Evolutionary conservation across 2,888 invertebrate species (phyloP).

Genomic region (Andrena bucephala): DNA sequence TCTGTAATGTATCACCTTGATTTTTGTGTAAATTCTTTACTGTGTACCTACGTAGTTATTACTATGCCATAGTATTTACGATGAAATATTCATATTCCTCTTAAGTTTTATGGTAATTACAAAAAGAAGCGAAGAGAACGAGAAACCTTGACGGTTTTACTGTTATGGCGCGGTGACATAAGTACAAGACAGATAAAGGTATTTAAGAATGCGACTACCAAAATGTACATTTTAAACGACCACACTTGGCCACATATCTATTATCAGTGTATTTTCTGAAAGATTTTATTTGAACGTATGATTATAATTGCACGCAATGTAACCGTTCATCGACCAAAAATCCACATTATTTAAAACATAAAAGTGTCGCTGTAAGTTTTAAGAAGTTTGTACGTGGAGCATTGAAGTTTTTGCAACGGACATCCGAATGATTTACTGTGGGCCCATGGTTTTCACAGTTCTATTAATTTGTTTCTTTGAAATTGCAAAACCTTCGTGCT

Average conservation of each 20-base stretch:
- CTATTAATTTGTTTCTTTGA: slow-evolving; percentile 7
- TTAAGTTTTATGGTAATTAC: slow-evolving; percentile 21
- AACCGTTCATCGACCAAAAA: slow-evolving; percentile 30
- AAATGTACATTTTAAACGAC: slow-evolving; percentile 52
- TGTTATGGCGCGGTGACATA: slow-evolving; percentile 56
- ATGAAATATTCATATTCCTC: slow-evolving; percentile 22
- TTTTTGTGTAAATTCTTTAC: not conserved
- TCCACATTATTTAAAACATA: slow-evolving; percentile 1
- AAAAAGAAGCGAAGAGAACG: slow-evolving; percentile 23
- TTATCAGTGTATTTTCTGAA: slow-evolving; percentile 45
- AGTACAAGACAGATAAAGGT: slow-evolving; percentile 72
- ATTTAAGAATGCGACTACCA: slow-evolving; percentile 35
- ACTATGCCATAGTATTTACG: slow-evolving; percentile 1
- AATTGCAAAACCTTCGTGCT: slow-evolving; percentile 15
- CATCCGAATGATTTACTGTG: slow-evolving; percentile 21
- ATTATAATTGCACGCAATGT: slow-evolving; percentile 4
- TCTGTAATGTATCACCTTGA: not conserved
- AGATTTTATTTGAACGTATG: slow-evolving; percentile 40
- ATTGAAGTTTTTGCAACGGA: slow-evolving; percentile 16
- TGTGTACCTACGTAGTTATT: not conserved
- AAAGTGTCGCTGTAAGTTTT: slow-evolving; percentile 1
- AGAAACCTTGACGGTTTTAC: slow-evolving; percentile 55
- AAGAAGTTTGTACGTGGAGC: slow-evolving; percentile 17
- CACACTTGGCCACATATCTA: slow-evolving; percentile 71
- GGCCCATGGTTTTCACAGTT: slow-evolving; percentile 4